phyloP scores from a whole-genome alignment of 2,888 invertebrate genomes.

The Tolmerus cingulatus region DNA sequence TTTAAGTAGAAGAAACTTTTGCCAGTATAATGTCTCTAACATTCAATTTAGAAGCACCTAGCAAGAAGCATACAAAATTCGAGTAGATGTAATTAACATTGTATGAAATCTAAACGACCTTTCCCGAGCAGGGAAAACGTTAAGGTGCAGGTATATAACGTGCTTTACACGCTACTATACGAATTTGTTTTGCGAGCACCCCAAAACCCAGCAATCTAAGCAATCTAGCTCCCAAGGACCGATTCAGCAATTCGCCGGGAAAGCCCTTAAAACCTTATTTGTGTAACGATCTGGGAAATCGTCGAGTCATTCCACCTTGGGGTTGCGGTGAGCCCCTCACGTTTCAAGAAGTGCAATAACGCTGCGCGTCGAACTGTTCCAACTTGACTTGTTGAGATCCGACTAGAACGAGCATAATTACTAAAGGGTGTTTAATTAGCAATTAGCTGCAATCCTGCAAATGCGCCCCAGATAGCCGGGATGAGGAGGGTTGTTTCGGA shows the following conservation, averaged over 20 bases:
- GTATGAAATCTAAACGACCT: not conserved
- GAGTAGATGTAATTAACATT: not conserved
- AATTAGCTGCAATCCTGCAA: not conserved
- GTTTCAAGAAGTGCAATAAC: not conserved
- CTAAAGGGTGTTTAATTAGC: slow-evolving; percentile 11
- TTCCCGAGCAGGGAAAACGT: not conserved
- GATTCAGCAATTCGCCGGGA: not conserved
- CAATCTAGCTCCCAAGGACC: not conserved
- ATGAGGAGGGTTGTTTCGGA: not conserved
- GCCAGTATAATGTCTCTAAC: not conserved
- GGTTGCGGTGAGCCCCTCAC: not conserved
- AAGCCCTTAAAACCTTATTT: not conserved
- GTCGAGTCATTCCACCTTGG: not conserved
- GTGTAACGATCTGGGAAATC: not conserved
- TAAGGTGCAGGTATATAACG: not conserved
- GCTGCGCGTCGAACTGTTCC: not conserved
- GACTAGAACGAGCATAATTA: not conserved
- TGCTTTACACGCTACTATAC: not conserved
- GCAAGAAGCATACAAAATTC: not conserved
- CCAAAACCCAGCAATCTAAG: not conserved
- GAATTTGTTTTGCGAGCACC: not conserved
- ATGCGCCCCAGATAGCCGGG: not conserved
- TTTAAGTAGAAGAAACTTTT: not conserved
- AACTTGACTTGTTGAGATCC: not conserved
- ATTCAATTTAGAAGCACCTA: not conserved